A percentile compares a stretch with the other conserved stretches of the same genome.
phyloP scores from a whole-genome alignment of 2,797 vertebrate species.

The Thamnophis elegans region DNA sequence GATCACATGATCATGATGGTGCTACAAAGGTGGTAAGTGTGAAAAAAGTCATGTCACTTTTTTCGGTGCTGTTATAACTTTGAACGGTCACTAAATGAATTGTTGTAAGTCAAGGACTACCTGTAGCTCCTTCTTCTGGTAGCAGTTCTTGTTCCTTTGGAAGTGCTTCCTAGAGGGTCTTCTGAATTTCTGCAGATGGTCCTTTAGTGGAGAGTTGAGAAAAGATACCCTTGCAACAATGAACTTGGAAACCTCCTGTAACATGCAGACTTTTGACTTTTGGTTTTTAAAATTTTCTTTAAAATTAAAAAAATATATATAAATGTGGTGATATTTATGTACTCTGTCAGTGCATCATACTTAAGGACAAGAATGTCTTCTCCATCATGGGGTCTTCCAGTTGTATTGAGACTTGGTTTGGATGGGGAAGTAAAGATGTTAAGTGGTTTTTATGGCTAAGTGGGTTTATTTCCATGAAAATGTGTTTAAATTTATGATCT shows the following conservation, averaged over 20 bases:
- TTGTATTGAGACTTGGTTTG: neutral
- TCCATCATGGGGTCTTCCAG: neutral
- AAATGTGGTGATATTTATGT: neutral
- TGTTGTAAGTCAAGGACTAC: neutral
- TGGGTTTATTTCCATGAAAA: neutral
- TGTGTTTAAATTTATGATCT: neutral
- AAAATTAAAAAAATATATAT: neutral
- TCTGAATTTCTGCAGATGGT: neutral
- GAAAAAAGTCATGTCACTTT: neutral
- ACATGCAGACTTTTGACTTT: neutral
- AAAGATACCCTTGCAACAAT: too few relatives aligned
- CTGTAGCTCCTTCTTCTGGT: neutral
- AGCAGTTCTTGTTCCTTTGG: neutral
- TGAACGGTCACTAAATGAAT: neutral
- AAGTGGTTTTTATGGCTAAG: neutral
- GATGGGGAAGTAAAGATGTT: neutral
- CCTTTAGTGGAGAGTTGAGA: neutral
- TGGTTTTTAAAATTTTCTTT: neutral
- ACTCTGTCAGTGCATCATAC: neutral
- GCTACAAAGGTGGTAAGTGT: neutral
- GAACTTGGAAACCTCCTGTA: neutral
- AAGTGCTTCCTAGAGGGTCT: neutral
- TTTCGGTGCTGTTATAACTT: neutral
- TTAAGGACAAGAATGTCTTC: neutral
- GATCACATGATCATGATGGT: neutral